Evolutionary conservation across 2,797 vertebrate genomes (phyloP), one percentile per base, ranked within the genome.

Genomic region (Eurystomus glaucurus): DNA sequence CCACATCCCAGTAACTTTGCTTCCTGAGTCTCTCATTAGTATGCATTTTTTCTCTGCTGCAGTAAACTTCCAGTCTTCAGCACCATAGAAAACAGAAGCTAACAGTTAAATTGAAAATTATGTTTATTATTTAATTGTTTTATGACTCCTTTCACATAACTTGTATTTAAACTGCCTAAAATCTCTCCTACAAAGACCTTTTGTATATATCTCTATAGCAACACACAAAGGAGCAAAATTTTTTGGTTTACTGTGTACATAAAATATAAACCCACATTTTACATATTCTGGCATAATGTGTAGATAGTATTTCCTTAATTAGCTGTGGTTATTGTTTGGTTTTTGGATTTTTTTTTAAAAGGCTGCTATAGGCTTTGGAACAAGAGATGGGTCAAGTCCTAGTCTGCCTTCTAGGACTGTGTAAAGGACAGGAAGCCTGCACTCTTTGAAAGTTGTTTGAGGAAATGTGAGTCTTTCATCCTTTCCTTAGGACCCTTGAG

Each of bases 121-220:
- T 80, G 45, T 71, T 75, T 93, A 75, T 69, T 94, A 35, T 96
- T 96, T 74, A 91, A 76, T 84, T 97, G 86, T 93, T 96, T 97
- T 93, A 77, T 81, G 6, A 91, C 55, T 94, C n/a, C 46, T 93
- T 93, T 88, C 28, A 68, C 72, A 70, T 81, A 61, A 43, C 58
- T 83, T 97, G 69, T 46, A 87, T 95, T 95, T 96, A 91, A 91
- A 70, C 54, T 81, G 78, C 72, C 74, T 83, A 90, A 85, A 88
- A 86, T 66, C 31, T 91, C 54, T 71, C 48, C 41, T 93, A 64
- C 61, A 90, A 95, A 78, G 81, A 43, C 33, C 12, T 85, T 94
- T 88, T 90, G 75, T 83, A 46, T 76, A 18, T 25, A 70, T 95
- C 61, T 65, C 75, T 69, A 76, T 84, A 71, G 78, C 75, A 89